phyloP scores from a whole-genome alignment of 2,113 vertebrate genomes.

The Rhabdomys dilectus region DNA sequence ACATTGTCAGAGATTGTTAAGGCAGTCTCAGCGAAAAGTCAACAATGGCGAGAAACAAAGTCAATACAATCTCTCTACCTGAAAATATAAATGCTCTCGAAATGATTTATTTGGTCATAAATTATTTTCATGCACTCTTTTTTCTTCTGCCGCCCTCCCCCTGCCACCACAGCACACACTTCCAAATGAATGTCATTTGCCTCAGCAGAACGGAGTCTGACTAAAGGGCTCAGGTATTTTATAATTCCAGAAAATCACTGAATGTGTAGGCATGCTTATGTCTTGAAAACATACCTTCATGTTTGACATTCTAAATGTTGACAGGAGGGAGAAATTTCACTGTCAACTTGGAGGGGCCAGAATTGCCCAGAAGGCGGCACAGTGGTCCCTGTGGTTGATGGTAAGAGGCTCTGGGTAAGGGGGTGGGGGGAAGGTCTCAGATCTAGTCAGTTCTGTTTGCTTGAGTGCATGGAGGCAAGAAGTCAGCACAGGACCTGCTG shows the following conservation, averaged over 20 bases:
- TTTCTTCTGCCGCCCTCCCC: background rate
- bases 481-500: constrained; percentile 81
- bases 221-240: background rate
- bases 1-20: background rate
- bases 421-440: too few species aligned
- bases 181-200: background rate
- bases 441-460: constrained; percentile 65
- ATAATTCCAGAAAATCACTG: background rate
- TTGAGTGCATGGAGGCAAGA: constrained; percentile 69
- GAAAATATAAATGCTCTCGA: constrained; percentile 51
- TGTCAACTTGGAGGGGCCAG: background rate
- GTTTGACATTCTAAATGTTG: background rate
- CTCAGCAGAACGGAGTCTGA: background rate
- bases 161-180: background rate
- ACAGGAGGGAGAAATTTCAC: background rate
- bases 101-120: constrained; percentile 66
- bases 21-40: constrained; percentile 44
- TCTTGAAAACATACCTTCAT: background rate
- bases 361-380: background rate
- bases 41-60: constrained; percentile 57
- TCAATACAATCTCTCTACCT: constrained; percentile 44
- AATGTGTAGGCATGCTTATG: background rate
- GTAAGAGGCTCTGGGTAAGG: background rate
- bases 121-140: background rate
- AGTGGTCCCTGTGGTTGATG: background rate